Percentiles rank a stretch among this genome's conserved stretches.
Conservation (phyloP, 1,140 invertebrate species). For the Penaeus japonicus region DNA sequence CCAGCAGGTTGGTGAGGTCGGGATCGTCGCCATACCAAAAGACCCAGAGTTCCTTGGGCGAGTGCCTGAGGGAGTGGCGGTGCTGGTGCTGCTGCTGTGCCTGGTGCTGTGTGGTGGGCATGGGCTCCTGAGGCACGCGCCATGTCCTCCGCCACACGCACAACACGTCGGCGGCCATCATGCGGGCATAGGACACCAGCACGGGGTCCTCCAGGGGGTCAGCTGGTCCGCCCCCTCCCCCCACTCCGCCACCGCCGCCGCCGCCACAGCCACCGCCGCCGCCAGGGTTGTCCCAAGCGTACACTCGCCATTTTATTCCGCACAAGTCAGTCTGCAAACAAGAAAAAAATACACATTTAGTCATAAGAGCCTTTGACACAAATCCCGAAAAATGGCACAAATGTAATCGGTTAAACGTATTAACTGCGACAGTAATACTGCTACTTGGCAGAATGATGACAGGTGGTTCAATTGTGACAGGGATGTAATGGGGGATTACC, state of each 20-base stretch:
- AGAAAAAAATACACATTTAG: slow-evolving; percentile 58
- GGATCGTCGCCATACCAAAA: slow-evolving; percentile 99
- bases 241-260: slow-evolving; percentile 53
- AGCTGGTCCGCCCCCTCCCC: slow-evolving; percentile 60
- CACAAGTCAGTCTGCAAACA: slow-evolving; percentile 90
- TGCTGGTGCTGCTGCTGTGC: slow-evolving; percentile 38
- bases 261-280: slow-evolving; percentile 62
- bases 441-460: background rate
- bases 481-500: background rate
- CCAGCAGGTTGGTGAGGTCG: slow-evolving; percentile 69
- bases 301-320: slow-evolving; percentile 96
- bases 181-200: slow-evolving; percentile 89
- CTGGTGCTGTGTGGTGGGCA: slow-evolving; percentile 50
- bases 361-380: background rate
- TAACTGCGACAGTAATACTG: background rate
- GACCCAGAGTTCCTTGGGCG: slow-evolving; percentile 95
- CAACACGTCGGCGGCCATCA: slow-evolving; percentile 91
- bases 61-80: slow-evolving; percentile 54
- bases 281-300: slow-evolving; percentile 67
- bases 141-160: slow-evolving; percentile 89
- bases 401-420: no score
- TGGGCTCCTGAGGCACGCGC: slow-evolving; percentile 66
- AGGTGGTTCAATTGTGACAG: background rate
- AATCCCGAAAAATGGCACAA: no score
- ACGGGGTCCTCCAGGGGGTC: slow-evolving; percentile 92